Conservation (phyloP, 1,140 invertebrate genomes). For the Papilio xuthus region DNA sequence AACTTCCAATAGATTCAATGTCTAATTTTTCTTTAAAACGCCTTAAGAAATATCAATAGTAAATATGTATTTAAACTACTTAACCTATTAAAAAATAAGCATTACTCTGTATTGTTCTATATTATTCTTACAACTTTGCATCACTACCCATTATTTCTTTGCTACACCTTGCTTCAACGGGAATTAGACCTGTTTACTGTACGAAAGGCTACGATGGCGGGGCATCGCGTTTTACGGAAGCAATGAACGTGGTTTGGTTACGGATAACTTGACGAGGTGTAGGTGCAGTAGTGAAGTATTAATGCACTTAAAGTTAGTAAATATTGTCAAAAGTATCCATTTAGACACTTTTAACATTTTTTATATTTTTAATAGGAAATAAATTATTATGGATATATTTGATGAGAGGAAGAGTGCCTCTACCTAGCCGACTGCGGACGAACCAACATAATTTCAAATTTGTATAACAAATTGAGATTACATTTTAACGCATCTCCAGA, state of each 20-base stretch:
- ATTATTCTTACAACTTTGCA: too few relatives aligned
- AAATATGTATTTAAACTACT: not conserved
- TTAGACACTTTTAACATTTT: too few relatives aligned
- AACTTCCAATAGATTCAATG: not conserved
- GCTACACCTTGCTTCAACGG: not conserved
- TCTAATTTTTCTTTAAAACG: not conserved
- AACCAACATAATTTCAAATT: not conserved
- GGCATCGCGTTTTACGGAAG: slow-evolving; percentile 5
- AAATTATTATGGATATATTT: too few relatives aligned
- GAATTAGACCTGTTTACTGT: not conserved
- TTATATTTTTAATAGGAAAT: too few relatives aligned
- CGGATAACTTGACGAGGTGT: not conserved
- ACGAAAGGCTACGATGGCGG: not conserved
- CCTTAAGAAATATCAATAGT: not conserved
- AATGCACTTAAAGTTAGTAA: not conserved
- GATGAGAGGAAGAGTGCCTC: not conserved
- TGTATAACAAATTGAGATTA: not conserved
- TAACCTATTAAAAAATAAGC: not conserved
- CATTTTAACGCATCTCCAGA: not conserved
- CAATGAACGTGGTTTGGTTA: not conserved
- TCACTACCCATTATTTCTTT: not conserved
- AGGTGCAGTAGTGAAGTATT: not conserved
- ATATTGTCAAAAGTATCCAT: not conserved
- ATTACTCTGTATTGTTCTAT: too few relatives aligned
- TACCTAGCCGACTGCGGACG: not conserved